Conservation (phyloP, 2,113 vertebrate genomes). For the Lonchura striata region DNA sequence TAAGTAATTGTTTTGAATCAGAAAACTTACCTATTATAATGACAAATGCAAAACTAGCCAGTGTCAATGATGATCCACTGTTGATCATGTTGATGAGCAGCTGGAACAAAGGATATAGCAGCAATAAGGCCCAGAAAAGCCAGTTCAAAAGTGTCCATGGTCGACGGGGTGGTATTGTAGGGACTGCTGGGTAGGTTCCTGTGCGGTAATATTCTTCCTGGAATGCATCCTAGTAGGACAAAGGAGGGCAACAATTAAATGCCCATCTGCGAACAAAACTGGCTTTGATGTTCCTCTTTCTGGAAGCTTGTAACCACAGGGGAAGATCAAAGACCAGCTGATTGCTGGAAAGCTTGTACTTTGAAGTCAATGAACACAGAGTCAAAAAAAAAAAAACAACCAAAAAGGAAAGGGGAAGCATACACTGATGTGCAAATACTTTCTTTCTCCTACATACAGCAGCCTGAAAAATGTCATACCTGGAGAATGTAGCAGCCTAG, state of each 20-base stretch:
- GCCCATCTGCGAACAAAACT: background rate
- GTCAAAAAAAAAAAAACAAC: background rate
- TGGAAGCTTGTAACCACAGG: background rate
- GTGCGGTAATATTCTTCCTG: conserved; percentile 86
- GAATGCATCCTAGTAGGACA: conserved; percentile 82
- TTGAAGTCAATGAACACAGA: background rate
- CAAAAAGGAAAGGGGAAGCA: background rate
- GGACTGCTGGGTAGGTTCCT: conserved; percentile 81
- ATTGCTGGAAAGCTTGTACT: background rate
- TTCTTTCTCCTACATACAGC: background rate
- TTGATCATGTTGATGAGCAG: conserved; percentile 79
- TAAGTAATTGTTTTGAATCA: background rate
- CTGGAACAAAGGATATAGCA: conserved; percentile 85
- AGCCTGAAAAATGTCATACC: background rate
- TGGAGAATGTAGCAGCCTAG: background rate
- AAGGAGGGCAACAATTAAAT: background rate
- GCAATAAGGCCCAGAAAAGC: conserved; percentile 87
- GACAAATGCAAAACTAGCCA: conserved; percentile 78
- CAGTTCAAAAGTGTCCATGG: conserved; percentile 90
- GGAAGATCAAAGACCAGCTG: background rate
- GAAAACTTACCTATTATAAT: conserved; percentile 85
- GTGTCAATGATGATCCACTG: conserved; percentile 83
- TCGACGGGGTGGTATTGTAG: conserved; percentile 70
- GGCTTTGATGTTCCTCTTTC: background rate
- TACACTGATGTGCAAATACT: background rate